Conservation (phyloP, 2,113 vertebrate genomes). For the Myrmecophaga tridactyla region DNA sequence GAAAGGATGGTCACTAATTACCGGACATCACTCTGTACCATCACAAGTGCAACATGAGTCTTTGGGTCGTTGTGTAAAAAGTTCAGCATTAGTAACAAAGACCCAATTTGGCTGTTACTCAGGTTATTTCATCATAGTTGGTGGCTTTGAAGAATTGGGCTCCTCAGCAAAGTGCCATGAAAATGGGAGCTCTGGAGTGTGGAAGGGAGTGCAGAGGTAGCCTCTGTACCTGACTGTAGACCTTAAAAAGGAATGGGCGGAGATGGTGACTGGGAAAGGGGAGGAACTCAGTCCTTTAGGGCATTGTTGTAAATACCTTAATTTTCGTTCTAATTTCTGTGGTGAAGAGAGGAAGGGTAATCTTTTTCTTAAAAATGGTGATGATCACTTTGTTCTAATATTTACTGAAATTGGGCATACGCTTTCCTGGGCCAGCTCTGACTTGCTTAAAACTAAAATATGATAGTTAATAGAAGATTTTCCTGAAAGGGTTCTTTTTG, state of each 20-base stretch:
- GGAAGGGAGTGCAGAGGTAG: background rate
- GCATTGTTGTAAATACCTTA: background rate
- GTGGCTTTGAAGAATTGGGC: background rate
- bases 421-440: background rate
- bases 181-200: background rate
- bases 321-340: background rate
- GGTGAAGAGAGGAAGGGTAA: background rate
- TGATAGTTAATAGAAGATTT: background rate
- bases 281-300: background rate
- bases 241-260: background rate
- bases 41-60: background rate
- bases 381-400: background rate
- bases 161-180: background rate
- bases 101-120: background rate
- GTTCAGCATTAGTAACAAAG: background rate
- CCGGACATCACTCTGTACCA: background rate
- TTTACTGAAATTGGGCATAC: background rate
- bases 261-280: background rate
- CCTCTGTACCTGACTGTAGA: background rate
- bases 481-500: background rate
- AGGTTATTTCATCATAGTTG: background rate
- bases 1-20: background rate
- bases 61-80: background rate
- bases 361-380: background rate
- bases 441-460: background rate